phyloP scores from a whole-genome alignment of 2,113 vertebrate species.

The Corythoichthys haematopterus region DNA sequence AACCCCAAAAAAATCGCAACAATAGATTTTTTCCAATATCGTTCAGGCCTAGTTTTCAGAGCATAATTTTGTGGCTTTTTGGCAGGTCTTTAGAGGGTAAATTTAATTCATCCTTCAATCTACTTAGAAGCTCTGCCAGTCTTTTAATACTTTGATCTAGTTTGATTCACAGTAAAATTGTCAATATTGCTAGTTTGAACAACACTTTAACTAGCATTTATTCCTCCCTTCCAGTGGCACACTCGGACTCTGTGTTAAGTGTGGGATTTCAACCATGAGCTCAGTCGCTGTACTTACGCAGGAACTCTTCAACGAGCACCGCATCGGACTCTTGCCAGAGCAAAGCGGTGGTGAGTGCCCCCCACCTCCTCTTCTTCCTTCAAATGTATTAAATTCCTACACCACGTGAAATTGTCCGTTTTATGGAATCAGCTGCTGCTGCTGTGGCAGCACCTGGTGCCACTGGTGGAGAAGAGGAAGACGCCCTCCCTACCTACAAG shows the following conservation, averaged over 20 bases:
- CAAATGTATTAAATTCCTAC: not conserved
- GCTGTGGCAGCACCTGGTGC: slow-evolving; percentile 76
- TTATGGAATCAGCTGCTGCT: not conserved
- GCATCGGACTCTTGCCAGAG: slow-evolving; percentile 89
- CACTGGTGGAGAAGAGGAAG: slow-evolving; percentile 82
- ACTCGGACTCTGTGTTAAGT: slow-evolving; percentile 89
- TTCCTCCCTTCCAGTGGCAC: slow-evolving; percentile 76
- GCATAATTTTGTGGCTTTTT: too few relatives aligned
- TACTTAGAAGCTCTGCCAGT: too few relatives aligned
- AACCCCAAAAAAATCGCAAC: too few relatives aligned
- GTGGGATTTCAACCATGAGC: slow-evolving; percentile 95
- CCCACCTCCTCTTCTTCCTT: fast-evolving
- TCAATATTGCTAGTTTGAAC: not conserved
- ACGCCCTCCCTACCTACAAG: slow-evolving; percentile 94
- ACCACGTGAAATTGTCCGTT: not conserved
- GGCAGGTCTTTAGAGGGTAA: too few relatives aligned
- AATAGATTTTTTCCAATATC: too few relatives aligned
- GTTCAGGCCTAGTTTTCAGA: too few relatives aligned
- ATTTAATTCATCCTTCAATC: too few relatives aligned
- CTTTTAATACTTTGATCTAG: not conserved
- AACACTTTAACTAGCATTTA: not conserved
- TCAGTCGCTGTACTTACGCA: slow-evolving; percentile 99
- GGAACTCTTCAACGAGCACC: slow-evolving; percentile 98
- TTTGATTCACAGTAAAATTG: not conserved
- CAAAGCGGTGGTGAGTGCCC: slow-evolving; percentile 81